These are phyloP conservation scores for Nebria salina DNA, from an alignment of 2,888 invertebrate species.

Conservation along the genomic window DNA sequence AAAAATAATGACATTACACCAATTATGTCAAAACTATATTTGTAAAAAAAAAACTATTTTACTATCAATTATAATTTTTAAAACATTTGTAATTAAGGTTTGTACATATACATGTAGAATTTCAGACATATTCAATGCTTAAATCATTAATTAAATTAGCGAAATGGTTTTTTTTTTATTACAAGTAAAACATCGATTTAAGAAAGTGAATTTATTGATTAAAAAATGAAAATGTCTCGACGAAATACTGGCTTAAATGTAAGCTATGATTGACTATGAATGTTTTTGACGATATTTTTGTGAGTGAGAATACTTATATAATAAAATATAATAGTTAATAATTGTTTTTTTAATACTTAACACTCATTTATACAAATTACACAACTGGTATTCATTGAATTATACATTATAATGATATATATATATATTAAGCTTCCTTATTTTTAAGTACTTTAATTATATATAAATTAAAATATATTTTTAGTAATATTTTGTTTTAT, in stretches of 20 bases:
- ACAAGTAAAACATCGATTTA: not conserved
- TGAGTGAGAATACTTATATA: conserved; percentile 37
- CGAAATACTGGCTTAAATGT: not conserved
- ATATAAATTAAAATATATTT: too few relatives aligned
- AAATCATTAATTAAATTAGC: not conserved
- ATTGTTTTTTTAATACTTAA: not conserved
- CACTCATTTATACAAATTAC: too few relatives aligned
- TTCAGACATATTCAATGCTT: conserved; percentile 18
- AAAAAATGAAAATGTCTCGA: conserved; percentile 2
- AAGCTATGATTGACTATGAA: conserved; percentile 19
- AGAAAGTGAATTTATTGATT: conserved; percentile 2
- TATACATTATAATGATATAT: too few relatives aligned
- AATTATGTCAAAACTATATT: not conserved
- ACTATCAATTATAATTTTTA: not conserved
- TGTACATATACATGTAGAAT: conserved; percentile 13
- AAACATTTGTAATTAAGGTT: not conserved
- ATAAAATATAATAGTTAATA: conserved; percentile 39
- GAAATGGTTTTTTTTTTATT: not conserved
- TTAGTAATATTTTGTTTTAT: not conserved
- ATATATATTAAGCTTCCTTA: too few relatives aligned
- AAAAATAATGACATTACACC: not conserved
- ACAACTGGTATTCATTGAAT: too few relatives aligned
- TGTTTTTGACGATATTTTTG: conserved; percentile 40
- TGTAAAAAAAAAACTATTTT: not conserved
- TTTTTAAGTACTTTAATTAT: too few relatives aligned